phyloP scores from a whole-genome alignment of 2,888 invertebrate species.

The Thecophora atra region DNA sequence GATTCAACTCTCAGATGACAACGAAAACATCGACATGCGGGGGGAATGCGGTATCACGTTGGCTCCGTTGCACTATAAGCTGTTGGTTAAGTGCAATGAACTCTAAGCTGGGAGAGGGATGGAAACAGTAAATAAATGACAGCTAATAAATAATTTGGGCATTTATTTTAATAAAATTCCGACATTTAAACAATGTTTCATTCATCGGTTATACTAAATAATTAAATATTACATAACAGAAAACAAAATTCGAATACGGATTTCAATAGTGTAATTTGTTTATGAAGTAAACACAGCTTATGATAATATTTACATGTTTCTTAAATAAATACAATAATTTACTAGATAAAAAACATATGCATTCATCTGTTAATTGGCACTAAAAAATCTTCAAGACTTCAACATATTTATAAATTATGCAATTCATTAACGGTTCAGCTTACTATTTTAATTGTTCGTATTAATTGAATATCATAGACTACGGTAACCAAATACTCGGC shows the following conservation, averaged over 20 bases:
- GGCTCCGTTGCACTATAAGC: constrained; percentile 71
- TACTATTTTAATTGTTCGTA: background rate
- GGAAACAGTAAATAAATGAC: no score
- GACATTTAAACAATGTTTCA: background rate
- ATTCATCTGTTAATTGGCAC: constrained; percentile 24
- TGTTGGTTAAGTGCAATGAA: constrained; percentile 50
- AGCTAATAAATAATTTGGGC: no score
- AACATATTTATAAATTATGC: background rate
- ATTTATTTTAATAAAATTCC: no score
- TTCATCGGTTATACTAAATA: constrained; percentile 17
- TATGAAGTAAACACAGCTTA: constrained; percentile 32
- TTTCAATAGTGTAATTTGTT: constrained; percentile 39
- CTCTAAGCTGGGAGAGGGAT: no score
- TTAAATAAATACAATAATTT: background rate
- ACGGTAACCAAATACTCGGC: no score
- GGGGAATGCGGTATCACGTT: constrained; percentile 82
- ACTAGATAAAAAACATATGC: constrained; percentile 5
- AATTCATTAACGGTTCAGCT: background rate
- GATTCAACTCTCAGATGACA: constrained; percentile 62
- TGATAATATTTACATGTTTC: constrained; percentile 34
- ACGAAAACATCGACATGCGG: constrained; percentile 69
- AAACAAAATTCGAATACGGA: constrained; percentile 42
- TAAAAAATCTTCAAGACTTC: constrained; percentile 23
- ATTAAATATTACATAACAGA: constrained; percentile 50
- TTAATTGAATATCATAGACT: background rate